Conservation (phyloP, 1,140 invertebrate species). For the Meteorus sp. region DNA sequence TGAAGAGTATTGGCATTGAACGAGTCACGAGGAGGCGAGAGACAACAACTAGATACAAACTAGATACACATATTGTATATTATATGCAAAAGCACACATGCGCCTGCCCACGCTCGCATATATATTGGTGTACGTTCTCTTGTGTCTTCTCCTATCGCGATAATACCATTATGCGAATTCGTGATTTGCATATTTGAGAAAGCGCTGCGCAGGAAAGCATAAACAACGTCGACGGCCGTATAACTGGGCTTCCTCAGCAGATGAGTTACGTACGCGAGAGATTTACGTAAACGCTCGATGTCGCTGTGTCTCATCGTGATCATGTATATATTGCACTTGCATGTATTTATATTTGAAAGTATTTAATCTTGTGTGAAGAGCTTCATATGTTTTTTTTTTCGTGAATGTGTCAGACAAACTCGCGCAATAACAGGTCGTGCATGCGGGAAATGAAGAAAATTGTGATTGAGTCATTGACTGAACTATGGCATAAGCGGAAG, state of each 20-base stretch:
- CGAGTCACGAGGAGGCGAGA: constrained; percentile 10
- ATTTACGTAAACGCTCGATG: constrained; percentile 40
- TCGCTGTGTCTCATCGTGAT: constrained; percentile 8
- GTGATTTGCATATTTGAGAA: constrained; percentile 55
- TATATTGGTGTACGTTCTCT: no score
- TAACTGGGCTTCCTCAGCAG: constrained; percentile 46
- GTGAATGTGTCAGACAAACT: no score
- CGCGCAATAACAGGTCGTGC: no score
- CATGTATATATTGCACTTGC: not conserved
- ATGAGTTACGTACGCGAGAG: constrained; percentile 48
- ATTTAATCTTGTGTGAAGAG: no score
- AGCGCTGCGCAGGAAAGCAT: constrained; percentile 53
- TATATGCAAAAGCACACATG: not conserved
- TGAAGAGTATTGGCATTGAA: no score
- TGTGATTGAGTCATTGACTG: no score
- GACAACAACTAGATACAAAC: constrained; percentile 1
- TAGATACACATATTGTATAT: constrained; percentile 1
- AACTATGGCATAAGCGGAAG: no score
- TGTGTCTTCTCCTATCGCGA: constrained; percentile 39
- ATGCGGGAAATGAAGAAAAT: no score
- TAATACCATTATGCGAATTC: constrained; percentile 53
- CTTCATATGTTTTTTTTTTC: no score
- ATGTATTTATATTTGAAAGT: not conserved
- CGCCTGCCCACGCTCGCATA: no score
- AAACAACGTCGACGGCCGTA: constrained; percentile 45